These are phyloP conservation scores for Lytechinus variegatus DNA, from an alignment of 35 echinoderm and acorn worm species.

Conservation along the genomic window DNA sequence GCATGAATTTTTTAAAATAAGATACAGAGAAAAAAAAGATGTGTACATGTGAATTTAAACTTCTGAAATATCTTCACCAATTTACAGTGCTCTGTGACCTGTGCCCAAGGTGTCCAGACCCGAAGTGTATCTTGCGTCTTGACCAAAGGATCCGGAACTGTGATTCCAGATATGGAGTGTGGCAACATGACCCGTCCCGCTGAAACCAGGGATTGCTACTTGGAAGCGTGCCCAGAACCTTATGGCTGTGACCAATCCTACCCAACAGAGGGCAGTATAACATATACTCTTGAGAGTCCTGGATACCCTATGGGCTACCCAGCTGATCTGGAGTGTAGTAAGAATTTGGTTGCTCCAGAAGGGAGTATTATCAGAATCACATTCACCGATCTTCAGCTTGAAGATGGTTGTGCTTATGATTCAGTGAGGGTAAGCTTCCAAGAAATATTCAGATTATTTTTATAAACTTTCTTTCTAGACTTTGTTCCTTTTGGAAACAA, in stretches of 20 bases:
- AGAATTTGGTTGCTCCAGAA: constrained; percentile 44
- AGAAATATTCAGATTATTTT: not conserved
- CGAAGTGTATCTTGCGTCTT: constrained; percentile 55
- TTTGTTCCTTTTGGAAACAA: no score
- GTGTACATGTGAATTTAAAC: not conserved
- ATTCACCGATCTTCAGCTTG: constrained; percentile 76
- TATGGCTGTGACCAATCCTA: constrained; percentile 67
- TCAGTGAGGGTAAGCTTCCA: not conserved
- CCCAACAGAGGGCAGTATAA: not conserved
- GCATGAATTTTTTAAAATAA: no score
- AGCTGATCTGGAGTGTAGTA: constrained; percentile 61
- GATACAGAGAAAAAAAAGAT: no score
- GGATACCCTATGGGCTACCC: constrained; percentile 75
- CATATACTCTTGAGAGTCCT: constrained; percentile 55
- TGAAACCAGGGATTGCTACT: constrained; percentile 23
- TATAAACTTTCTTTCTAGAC: no score
- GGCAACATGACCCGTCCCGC: constrained; percentile 29
- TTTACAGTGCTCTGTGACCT: constrained; percentile 79
- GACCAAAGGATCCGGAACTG: constrained; percentile 15
- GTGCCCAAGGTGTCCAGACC: constrained; percentile 61
- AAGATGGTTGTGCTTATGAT: constrained; percentile 50
- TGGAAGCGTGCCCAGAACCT: constrained; percentile 45
- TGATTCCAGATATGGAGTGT: constrained; percentile 48
- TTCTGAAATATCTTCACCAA: not conserved
- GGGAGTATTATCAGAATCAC: constrained; percentile 55